Base-by-base conservation (phyloP, 2,113 vertebrate species). In the Dromiciops gliroides region DNA sequence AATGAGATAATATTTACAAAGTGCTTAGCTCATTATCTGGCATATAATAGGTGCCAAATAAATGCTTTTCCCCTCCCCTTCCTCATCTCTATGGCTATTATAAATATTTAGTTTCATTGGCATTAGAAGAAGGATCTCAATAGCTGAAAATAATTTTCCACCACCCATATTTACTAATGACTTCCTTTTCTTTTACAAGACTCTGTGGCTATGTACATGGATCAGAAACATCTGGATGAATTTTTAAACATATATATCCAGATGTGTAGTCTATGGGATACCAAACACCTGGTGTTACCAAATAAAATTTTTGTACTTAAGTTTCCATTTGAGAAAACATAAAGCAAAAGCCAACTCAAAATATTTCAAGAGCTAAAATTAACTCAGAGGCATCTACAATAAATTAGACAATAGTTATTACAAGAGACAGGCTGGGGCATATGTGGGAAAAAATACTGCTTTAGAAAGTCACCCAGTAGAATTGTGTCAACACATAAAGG, bases 221-320 rank as follows among this genome's bases (percentile, higher is more conserved):
- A 47, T 91, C 91, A 31, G 89, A 92, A 91, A 90, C 83, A 91
- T 95, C 95, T 95, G 44, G 37, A 92, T 92, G 88, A n/a, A 75
- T 75, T 75, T 75, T 22, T 75, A 75, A 67, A 22, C 67, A 75
- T 50, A 95, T 67, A 92, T 90, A 91, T 90, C 90, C 92, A 94
- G 49, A 95, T 95, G 49, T 95, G 96, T 49, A 95, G 26, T 94
- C 97, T 94, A 93, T 94, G 51, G 94, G 93, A 91, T 90, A 51
- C 11, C 51, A 67, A 94, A 93, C 26, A 94, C 92, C 92, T 95
- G 50, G 50, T 88, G 50, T 48, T 90, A 1, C 90, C 88, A 91
- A 90, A 95, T 94, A 92, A 51, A 14, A 75, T 91, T 92, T 92
- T 95, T 67, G 83, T 28, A 48, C 92, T 53, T 60, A 2, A 91